phyloP scores from a whole-genome alignment of 2,113 vertebrate genomes.

The Cranoglanis bouderius region DNA sequence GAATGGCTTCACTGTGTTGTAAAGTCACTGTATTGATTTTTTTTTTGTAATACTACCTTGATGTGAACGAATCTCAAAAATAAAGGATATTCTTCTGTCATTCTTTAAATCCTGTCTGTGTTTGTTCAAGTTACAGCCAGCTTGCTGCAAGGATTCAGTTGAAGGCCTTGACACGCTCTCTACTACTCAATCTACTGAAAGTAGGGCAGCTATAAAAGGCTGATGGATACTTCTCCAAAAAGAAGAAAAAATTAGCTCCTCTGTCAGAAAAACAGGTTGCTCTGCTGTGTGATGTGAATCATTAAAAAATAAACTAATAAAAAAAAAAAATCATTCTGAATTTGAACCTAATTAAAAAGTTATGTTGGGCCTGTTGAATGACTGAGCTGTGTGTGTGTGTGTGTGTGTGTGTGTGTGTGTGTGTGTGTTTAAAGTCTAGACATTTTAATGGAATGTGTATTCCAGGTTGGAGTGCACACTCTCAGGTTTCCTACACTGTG shows the following conservation, averaged over 20 bases:
- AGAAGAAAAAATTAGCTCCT: neutral
- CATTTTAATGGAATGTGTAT: slow-evolving; percentile 54
- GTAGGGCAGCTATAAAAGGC: slow-evolving; percentile 70
- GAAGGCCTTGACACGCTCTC: slow-evolving; percentile 52
- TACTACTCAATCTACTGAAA: slow-evolving; percentile 59
- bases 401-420: neutral
- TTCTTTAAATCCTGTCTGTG: neutral
- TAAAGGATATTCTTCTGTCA: neutral
- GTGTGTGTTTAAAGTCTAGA: slow-evolving; percentile 31
- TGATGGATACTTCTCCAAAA: slow-evolving; percentile 63
- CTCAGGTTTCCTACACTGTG: slow-evolving; percentile 51
- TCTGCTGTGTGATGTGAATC: slow-evolving; percentile 37
- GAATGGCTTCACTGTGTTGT: neutral
- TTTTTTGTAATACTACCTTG: neutral
- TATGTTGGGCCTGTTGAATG: slow-evolving; percentile 17
- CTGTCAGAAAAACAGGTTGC: slow-evolving; percentile 48
- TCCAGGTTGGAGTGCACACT: slow-evolving; percentile 15
- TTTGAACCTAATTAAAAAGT: slow-evolving; percentile 12
- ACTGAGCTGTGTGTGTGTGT: neutral
- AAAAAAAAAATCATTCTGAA: neutral
- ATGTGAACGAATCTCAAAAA: neutral
- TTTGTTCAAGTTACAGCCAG: neutral
- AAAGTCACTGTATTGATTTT: neutral
- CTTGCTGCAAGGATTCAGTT: neutral
- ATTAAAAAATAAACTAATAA: neutral